Evolutionary conservation across 2,888 invertebrate species (phyloP).

Genomic region (Macrophya alboannulata): DNA sequence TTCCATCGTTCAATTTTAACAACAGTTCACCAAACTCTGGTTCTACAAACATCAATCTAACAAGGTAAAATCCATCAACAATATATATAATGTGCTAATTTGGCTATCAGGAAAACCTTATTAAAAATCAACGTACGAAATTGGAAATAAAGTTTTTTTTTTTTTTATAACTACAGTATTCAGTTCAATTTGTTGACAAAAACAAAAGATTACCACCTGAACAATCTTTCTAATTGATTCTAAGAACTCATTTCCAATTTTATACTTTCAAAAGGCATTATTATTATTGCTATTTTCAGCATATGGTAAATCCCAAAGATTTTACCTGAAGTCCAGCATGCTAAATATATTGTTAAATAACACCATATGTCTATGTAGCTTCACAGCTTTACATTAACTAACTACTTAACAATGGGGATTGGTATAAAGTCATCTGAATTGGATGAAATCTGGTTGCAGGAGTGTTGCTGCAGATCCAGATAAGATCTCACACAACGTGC

Average conservation of each 20-base stretch:
- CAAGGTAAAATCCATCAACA: slow-evolving; percentile 69
- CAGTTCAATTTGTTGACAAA: neutral
- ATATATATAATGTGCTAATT: slow-evolving; percentile 18
- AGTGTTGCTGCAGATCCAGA: slow-evolving; percentile 68
- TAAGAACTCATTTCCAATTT: too few species aligned
- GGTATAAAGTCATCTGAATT: slow-evolving; percentile 21
- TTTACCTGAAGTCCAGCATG: slow-evolving; percentile 35
- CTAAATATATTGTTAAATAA: slow-evolving; percentile 6
- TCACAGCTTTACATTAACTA: slow-evolving; percentile 33
- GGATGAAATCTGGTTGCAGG: slow-evolving; percentile 65
- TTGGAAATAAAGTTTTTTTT: slow-evolving; percentile 5
- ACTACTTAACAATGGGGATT: slow-evolving; percentile 7
- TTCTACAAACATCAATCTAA: slow-evolving; percentile 71
- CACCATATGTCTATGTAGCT: slow-evolving; percentile 16
- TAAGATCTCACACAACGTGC: slow-evolving; percentile 66
- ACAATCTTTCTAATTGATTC: neutral
- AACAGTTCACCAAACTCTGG: slow-evolving; percentile 78
- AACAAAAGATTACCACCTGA: neutral
- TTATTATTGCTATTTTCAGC: neutral
- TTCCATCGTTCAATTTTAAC: slow-evolving; percentile 82
- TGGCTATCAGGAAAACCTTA: slow-evolving; percentile 45
- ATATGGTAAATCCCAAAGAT: neutral
- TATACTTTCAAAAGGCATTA: neutral
- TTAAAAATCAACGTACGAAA: slow-evolving; percentile 42
- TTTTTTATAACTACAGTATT: neutral